phyloP scores from a whole-genome alignment of 2,888 invertebrate genomes.

The Pristionchus arcanus region DNA sequence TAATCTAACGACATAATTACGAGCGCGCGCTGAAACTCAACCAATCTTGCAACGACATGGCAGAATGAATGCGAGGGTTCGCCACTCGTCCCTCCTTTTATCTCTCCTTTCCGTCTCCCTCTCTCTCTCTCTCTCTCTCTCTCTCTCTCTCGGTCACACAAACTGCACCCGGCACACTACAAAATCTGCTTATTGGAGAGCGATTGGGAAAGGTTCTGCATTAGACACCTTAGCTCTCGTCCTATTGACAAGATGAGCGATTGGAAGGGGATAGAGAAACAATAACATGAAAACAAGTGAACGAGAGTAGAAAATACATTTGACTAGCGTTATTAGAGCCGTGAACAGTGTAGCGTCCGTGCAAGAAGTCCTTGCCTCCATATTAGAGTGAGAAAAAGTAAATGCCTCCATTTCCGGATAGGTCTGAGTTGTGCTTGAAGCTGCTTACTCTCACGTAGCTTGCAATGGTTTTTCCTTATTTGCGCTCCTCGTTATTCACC shows the following conservation, averaged over 20 bases:
- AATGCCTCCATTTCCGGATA: background rate
- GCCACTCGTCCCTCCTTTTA: background rate
- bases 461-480: background rate
- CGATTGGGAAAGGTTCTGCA: background rate
- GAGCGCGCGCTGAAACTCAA: background rate
- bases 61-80: constrained; percentile 9
- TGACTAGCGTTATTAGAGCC: no score
- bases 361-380: no score
- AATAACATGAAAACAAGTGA: no score
- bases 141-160: background rate
- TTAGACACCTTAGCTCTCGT: background rate
- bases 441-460: background rate
- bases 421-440: background rate
- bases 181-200: background rate
- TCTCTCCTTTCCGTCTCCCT: background rate
- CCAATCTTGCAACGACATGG: background rate
- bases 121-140: no score
- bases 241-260: background rate
- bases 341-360: no score
- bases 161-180: background rate
- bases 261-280: no score
- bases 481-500: background rate
- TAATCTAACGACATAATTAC: background rate
- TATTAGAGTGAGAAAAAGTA: no score
- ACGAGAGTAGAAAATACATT: no score